These are phyloP conservation scores for Zootermopsis nevadensis DNA, from an alignment of 2,888 invertebrate genomes.

Conservation along the genomic window DNA sequence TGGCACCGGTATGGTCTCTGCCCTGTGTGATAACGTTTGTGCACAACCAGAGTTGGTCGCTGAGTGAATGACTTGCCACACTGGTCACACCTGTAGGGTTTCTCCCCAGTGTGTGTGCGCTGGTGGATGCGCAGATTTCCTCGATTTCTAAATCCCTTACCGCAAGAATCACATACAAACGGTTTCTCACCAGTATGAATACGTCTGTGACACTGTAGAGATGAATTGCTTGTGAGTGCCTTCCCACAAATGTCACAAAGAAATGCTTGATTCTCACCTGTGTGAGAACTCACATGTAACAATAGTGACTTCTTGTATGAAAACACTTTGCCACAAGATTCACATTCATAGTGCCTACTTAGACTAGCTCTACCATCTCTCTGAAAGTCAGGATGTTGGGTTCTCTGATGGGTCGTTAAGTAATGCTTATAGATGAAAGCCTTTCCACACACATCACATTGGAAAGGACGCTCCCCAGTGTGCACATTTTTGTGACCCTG, in stretches of 20 bases:
- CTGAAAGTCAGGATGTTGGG: slow-evolving; percentile 57
- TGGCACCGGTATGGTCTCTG: slow-evolving; percentile 45
- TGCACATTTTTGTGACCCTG: slow-evolving; percentile 59
- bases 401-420: slow-evolving; percentile 60
- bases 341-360: slow-evolving; percentile 34
- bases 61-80: slow-evolving; percentile 68
- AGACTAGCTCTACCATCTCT: not conserved
- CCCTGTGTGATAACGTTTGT: slow-evolving; percentile 65
- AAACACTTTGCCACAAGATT: slow-evolving; percentile 44
- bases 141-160: slow-evolving; percentile 26
- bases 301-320: slow-evolving; percentile 48
- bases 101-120: slow-evolving; percentile 61
- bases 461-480: slow-evolving; percentile 55
- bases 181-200: slow-evolving; percentile 39
- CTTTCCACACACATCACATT: slow-evolving; percentile 60
- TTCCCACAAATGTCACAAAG: slow-evolving; percentile 50
- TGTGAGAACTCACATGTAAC: slow-evolving; percentile 44
- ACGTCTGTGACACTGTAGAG: slow-evolving; percentile 35
- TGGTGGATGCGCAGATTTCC: slow-evolving; percentile 42
- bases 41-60: slow-evolving; percentile 66
- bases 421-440: slow-evolving; percentile 61
- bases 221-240: slow-evolving; percentile 47
- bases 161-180: slow-evolving; percentile 37
- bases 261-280: slow-evolving; percentile 42
- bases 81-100: slow-evolving; percentile 65